phyloP scores from a whole-genome alignment of 2,888 invertebrate genomes.

The Calameuta idolon region DNA sequence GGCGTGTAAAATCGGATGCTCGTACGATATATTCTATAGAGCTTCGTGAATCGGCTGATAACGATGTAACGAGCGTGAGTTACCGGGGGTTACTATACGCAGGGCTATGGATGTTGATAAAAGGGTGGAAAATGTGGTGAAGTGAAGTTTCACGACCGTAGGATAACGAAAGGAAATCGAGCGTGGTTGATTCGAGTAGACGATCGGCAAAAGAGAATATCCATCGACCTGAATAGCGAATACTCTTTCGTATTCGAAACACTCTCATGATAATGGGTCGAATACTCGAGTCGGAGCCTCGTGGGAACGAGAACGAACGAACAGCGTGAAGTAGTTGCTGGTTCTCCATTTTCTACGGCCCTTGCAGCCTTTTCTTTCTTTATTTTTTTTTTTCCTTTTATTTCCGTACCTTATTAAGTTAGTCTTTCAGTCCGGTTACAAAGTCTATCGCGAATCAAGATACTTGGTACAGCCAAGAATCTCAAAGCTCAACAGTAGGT shows the following conservation, averaged over 20 bases:
- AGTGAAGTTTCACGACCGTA: neutral
- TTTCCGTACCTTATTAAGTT: neutral
- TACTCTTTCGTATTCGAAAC: neutral
- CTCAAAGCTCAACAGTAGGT: neutral
- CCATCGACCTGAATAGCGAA: neutral
- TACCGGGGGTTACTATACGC: neutral
- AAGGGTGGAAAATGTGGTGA: neutral
- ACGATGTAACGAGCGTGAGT: neutral
- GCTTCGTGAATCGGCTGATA: neutral
- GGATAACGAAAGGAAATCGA: neutral
- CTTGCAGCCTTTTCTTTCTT: neutral
- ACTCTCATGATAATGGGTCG: neutral
- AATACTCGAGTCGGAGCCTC: neutral
- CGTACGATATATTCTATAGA: neutral
- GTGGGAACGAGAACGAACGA: slow-evolving; percentile 2
- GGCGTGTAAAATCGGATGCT: neutral
- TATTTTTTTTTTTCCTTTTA: neutral
- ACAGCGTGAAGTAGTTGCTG: neutral
- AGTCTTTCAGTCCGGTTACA: neutral
- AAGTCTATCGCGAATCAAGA: neutral
- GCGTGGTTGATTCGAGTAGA: neutral
- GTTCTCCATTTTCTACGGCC: slow-evolving; percentile 2
- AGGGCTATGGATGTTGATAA: neutral
- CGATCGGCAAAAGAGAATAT: neutral
- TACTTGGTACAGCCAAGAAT: neutral